phyloP scores from a whole-genome alignment of 2,797 vertebrate species.

The Liasis olivaceus region DNA sequence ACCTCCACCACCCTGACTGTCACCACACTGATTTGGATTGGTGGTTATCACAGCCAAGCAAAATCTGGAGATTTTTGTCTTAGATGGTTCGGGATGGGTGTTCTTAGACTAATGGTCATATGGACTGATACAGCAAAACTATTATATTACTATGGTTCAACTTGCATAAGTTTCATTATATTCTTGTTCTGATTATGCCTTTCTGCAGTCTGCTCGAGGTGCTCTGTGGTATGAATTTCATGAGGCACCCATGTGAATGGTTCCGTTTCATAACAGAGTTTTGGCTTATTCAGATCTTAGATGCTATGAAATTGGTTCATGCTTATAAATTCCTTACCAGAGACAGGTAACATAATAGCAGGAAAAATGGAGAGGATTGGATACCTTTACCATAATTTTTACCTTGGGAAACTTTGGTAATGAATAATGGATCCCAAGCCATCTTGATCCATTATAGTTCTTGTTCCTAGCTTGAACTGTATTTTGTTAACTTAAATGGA shows the following conservation, averaged over 20 bases:
- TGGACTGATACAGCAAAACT: neutral
- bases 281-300: neutral
- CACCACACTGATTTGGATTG: neutral
- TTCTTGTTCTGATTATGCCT: neutral
- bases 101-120: neutral
- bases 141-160: neutral
- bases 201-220: neutral
- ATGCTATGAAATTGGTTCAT: neutral
- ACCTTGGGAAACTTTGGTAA: constrained; percentile 20
- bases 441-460: neutral
- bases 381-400: constrained; percentile 25
- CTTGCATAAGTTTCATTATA: neutral
- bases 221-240: neutral
- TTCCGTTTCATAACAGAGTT: neutral
- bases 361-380: constrained; percentile 16
- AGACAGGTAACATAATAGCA: neutral
- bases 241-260: neutral
- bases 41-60: neutral
- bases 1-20: neutral
- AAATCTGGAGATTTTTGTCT: neutral
- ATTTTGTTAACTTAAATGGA: neutral
- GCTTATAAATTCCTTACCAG: neutral
- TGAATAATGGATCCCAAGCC: neutral
- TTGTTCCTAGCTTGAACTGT: neutral
- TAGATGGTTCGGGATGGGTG: neutral